phyloP scores from a whole-genome alignment of 2,888 invertebrate genomes.

The Shargacucullia verbasci region DNA sequence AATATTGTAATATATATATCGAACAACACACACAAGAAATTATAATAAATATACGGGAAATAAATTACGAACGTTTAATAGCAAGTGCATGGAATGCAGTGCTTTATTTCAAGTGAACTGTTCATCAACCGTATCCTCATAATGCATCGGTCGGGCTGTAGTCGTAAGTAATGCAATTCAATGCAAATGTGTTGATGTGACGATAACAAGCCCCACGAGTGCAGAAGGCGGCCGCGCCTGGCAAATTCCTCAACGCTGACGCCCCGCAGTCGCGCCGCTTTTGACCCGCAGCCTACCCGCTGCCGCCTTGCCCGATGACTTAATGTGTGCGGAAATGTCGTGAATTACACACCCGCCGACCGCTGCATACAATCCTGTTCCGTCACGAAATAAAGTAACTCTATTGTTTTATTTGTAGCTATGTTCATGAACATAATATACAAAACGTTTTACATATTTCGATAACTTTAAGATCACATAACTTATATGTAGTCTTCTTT shows the following conservation, averaged over 20 bases:
- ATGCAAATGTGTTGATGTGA: conserved; percentile 79
- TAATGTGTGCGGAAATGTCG: conserved; percentile 66
- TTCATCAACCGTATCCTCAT: conserved; percentile 28
- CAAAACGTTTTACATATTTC: conserved; percentile 25
- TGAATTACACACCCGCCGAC: conserved; percentile 60
- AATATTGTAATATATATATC: no score
- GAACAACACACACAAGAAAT: no score
- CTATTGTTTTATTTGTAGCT: conserved; percentile 41
- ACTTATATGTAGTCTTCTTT: no score
- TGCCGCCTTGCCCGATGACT: conserved; percentile 55
- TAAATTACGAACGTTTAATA: not conserved
- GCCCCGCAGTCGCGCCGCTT: conserved; percentile 16
- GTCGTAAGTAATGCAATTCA: conserved; percentile 73
- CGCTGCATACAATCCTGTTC: conserved; percentile 49
- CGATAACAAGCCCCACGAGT: conserved; percentile 66
- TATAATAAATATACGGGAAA: no score
- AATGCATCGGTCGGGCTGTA: conserved; percentile 36
- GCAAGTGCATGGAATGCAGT: conserved; percentile 1
- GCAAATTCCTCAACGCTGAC: conserved; percentile 11
- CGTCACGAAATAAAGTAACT: conserved; percentile 38
- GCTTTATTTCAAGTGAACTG: conserved; percentile 3
- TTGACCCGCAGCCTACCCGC: conserved; percentile 18
- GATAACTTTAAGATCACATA: conserved; percentile 30
- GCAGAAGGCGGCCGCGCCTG: conserved; percentile 46
- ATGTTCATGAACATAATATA: conserved; percentile 28